Evolutionary conservation across 2,797 vertebrate species (phyloP).

Genomic region (Anabacerthia variegaticeps): DNA sequence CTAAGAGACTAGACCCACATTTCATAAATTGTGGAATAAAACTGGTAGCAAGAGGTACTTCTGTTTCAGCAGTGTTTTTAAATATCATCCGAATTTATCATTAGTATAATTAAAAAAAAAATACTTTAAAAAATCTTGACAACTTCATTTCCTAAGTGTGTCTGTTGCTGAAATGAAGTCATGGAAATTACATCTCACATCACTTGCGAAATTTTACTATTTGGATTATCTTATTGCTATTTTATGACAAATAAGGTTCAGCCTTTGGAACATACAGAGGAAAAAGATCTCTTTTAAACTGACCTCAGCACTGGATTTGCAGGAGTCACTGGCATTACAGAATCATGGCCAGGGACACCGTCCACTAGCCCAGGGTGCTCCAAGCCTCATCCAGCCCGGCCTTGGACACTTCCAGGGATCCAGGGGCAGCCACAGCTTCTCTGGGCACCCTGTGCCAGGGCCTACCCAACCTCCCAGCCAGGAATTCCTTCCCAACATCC

Average conservation of each 20-base stretch:
- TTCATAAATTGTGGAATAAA: neutral
- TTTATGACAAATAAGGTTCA: neutral
- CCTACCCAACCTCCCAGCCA: too few species aligned
- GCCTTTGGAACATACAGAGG: neutral
- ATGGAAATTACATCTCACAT: neutral
- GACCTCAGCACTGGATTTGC: neutral
- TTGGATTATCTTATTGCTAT: neutral
- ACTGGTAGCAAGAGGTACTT: neutral
- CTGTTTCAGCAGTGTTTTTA: neutral
- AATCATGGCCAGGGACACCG: neutral
- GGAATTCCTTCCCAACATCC: too few species aligned
- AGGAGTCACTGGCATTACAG: neutral
- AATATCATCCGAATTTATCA: neutral
- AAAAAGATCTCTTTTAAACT: neutral
- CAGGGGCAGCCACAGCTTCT: too few species aligned
- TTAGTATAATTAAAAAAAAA: neutral
- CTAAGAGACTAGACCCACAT: neutral
- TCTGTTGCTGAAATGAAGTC: neutral
- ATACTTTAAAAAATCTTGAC: neutral
- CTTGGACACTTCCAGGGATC: too few species aligned
- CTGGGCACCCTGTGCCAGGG: too few species aligned
- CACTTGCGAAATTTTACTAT: neutral
- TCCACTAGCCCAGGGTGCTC: too few species aligned
- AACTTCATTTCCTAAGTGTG: neutral
- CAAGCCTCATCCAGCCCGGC: too few species aligned